Conservation (phyloP, 2,888 invertebrate species). For the Pilophorus perplexus region DNA sequence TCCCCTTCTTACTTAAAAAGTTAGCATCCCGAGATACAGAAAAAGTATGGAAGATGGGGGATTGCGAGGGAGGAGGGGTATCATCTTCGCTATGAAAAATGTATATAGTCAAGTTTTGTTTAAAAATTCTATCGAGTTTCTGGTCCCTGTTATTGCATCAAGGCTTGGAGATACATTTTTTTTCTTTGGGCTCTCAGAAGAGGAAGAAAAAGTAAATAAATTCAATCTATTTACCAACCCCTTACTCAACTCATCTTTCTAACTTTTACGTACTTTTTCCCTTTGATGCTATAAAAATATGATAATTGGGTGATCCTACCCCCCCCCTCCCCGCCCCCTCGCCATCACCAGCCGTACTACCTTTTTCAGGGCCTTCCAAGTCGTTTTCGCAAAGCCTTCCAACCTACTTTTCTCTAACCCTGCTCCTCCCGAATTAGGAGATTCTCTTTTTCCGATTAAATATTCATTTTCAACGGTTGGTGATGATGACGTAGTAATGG, state of each 20-base stretch:
- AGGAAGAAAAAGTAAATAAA: slow-evolving; percentile 43
- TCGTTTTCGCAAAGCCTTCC: background rate
- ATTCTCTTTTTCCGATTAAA: slow-evolving; percentile 38
- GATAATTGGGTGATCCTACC: slow-evolving; percentile 49
- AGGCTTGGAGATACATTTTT: slow-evolving; percentile 43
- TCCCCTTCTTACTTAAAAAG: slow-evolving; percentile 41
- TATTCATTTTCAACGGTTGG: slow-evolving; percentile 42
- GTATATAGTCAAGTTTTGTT: slow-evolving; percentile 49
- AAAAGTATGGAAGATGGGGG: slow-evolving; percentile 28
- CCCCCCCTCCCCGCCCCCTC: slow-evolving; percentile 13
- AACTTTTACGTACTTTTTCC: slow-evolving; percentile 48
- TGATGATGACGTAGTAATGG: slow-evolving; percentile 45
- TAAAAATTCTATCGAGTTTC: slow-evolving; percentile 49
- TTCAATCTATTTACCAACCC: slow-evolving; percentile 46
- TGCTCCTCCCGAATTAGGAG: slow-evolving; percentile 35
- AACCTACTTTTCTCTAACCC: slow-evolving; percentile 32
- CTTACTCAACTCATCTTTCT: slow-evolving; percentile 42
- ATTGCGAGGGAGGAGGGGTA: no score
- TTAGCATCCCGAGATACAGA: slow-evolving; percentile 41
- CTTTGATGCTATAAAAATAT: slow-evolving; percentile 51
- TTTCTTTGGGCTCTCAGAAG: slow-evolving; percentile 30
- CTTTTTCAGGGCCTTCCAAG: background rate
- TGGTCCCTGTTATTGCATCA: slow-evolving; percentile 47
- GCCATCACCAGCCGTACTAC: no score
- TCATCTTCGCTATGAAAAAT: slow-evolving; percentile 47